Base-by-base conservation (phyloP, 2,888 invertebrate genomes). In the Tubulanus polymorphus region DNA sequence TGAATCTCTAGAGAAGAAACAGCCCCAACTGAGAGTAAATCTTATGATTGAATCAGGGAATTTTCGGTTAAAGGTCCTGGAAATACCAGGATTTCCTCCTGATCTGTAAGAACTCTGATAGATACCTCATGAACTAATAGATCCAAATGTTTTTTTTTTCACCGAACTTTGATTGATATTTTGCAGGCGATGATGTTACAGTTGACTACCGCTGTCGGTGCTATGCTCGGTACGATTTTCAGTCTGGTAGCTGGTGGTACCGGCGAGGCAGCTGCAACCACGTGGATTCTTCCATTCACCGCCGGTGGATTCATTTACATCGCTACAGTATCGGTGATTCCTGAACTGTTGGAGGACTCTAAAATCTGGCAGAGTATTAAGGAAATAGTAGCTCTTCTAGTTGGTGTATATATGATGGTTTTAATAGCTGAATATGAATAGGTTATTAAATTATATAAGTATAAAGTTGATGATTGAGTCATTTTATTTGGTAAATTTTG, bases 231-330 rank as follows among this genome's bases (percentile, higher is more conserved):
- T 63, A 96, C 94, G 37, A 83, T 89, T n/a, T 81, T 91, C 64
- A 93, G 95, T 26, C 84, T 97, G 29, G 81, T 89, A 58, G 85
- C 91, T 5, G 89, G 91, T 73, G 92, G 91, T 63, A 72, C 78
- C 20, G 81, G 75, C 3, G 71, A 71, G 6, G 70, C 70, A 8
- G n/a, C n/a, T n/a, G 74, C 77, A 46, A 74, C 71, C 3, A 66
- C 72, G 29, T 92, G 95, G 86, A 90, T 99, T 53, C 82, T 99
- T 55, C 97, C 99, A 15, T 97, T 99, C 70, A 97, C 96, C 26
- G 96, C 96, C 45, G 96, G 95, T 12, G 83, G 99, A n/a, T 99
- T 99, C 77, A 99, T 99, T 78, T 99, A 99, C 79, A 97, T 99
- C 70, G 99, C 99, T 23, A 93, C 97, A 20, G 99, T 99, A 0